Conservation (phyloP, 2,113 vertebrate species). For the Megalops atlanticus region DNA sequence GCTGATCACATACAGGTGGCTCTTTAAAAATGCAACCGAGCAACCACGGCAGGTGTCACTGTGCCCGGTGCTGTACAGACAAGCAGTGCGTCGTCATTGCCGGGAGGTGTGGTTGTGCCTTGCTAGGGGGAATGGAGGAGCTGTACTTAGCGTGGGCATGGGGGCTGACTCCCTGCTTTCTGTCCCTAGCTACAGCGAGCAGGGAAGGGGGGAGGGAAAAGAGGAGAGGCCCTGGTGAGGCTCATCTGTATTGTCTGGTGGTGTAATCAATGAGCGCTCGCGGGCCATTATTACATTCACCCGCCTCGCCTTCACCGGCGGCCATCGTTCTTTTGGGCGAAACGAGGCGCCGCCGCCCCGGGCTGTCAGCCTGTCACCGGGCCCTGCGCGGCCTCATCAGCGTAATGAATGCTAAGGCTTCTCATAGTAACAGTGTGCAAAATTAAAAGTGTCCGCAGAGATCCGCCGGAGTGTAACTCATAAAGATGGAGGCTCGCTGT, state of each 20-base stretch:
- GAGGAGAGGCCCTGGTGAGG: background rate
- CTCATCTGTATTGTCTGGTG: background rate
- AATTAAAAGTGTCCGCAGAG: background rate
- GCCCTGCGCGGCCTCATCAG: background rate
- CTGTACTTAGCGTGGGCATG: background rate
- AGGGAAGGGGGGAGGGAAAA: background rate
- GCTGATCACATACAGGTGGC: too few relatives aligned
- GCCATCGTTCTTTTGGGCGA: constrained; percentile 3
- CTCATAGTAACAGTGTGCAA: background rate
- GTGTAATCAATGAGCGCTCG: background rate
- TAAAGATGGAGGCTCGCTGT: background rate
- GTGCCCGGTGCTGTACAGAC: too few relatives aligned
- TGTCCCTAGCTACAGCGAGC: background rate
- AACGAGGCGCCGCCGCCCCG: background rate
- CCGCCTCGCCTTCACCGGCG: background rate
- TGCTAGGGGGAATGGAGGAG: background rate
- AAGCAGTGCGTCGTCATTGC: too few relatives aligned
- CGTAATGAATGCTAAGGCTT: background rate
- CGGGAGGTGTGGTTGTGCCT: background rate
- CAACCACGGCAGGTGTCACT: too few relatives aligned
- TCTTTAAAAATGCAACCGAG: too few relatives aligned
- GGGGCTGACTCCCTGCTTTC: background rate
- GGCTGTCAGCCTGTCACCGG: background rate
- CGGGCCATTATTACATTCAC: background rate
- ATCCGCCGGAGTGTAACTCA: background rate